phyloP scores from a whole-genome alignment of 2,797 vertebrate species.

The Eulemur rubriventer region DNA sequence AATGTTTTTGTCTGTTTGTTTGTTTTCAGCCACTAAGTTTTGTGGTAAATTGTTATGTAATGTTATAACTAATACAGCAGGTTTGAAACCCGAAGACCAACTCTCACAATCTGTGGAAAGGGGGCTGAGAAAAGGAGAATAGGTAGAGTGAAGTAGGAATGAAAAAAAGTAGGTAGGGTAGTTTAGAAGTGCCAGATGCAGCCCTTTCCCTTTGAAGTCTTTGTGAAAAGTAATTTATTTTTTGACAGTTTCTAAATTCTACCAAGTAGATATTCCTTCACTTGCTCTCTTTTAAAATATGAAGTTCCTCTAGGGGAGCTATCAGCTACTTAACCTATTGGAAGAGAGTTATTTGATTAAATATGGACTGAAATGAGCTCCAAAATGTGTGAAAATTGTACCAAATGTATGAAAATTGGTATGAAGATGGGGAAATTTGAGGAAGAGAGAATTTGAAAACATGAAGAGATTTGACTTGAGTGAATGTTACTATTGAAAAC shows the following conservation, averaged over 20 bases:
- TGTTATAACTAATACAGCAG: not conserved
- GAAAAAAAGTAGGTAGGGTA: not conserved
- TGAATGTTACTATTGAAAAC: not conserved
- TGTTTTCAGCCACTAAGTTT: not conserved
- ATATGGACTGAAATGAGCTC: not conserved
- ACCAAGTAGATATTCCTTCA: not conserved
- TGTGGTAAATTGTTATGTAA: not conserved
- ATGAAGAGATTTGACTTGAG: not conserved
- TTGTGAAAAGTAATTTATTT: not conserved
- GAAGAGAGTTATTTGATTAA: not conserved
- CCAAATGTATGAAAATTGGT: no score
- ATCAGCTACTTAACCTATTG: not conserved
- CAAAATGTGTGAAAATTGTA: not conserved
- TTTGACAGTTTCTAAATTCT: not conserved
- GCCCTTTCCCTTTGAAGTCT: not conserved
- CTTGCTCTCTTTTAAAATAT: not conserved
- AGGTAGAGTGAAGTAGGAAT: not conserved
- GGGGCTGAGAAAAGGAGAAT: not conserved
- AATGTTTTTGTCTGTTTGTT: not conserved
- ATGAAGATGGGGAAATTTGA: not conserved
- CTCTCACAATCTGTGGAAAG: not conserved
- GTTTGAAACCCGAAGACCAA: not conserved
- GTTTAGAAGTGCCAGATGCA: not conserved
- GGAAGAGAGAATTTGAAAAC: not conserved
- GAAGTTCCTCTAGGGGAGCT: not conserved